Conservation (phyloP, 2,797 vertebrate species). For the Sebastes diploproa region DNA sequence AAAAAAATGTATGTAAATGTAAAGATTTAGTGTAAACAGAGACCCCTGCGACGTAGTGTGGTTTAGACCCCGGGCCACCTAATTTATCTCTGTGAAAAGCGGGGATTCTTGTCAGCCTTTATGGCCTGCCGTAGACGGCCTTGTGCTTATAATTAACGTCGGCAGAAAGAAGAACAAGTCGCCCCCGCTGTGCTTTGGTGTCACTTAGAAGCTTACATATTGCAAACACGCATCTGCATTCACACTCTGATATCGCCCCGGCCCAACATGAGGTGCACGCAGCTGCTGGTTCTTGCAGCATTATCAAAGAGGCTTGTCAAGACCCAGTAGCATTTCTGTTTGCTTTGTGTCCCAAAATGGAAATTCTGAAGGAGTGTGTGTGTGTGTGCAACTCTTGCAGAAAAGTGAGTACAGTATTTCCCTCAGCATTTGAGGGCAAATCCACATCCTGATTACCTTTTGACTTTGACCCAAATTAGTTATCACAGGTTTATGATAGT, state of each 20-base stretch:
- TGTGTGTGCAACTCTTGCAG: neutral
- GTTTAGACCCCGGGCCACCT: neutral
- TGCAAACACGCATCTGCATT: conserved; percentile 47
- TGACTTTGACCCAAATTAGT: neutral
- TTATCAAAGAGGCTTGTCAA: conserved; percentile 51
- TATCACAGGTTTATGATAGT: neutral
- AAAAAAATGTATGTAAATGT: conserved; percentile 1
- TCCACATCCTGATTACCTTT: neutral
- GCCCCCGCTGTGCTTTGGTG: conserved; percentile 53
- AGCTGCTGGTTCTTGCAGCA: conserved; percentile 11
- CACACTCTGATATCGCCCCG: conserved; percentile 9
- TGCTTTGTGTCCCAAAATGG: conserved; percentile 34
- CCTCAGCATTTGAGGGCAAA: neutral
- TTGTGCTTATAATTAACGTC: conserved; percentile 53
- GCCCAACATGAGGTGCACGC: conserved; percentile 29
- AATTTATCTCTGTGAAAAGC: conserved; percentile 31
- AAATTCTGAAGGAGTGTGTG: conserved; percentile 11
- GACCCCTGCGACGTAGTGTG: neutral
- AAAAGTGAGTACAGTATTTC: neutral
- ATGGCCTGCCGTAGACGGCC: conserved; percentile 10
- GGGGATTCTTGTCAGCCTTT: conserved; percentile 4
- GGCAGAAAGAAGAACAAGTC: conserved; percentile 27
- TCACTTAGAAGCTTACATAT: conserved; percentile 51
- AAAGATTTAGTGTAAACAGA: conserved; percentile 46
- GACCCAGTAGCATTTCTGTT: conserved; percentile 18